Base-by-base conservation (phyloP, 1,140 invertebrate genomes). In the Meloidogyne exigua region DNA sequence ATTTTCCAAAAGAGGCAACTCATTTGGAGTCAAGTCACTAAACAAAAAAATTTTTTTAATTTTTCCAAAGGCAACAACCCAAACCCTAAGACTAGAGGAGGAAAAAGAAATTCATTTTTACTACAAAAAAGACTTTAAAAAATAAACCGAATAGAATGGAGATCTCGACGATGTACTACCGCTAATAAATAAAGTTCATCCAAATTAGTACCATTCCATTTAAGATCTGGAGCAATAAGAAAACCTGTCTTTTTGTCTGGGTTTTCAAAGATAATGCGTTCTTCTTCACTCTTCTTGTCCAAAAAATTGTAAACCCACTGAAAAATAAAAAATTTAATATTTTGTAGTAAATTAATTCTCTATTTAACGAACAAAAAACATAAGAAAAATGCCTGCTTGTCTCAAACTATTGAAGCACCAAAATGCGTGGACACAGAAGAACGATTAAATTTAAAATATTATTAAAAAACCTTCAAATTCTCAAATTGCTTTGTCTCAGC, bases 261-360 rank as follows among this genome's bases (percentile, higher is more conserved):
- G 88, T 96, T 93, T 88, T 96, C 92, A 85, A 90, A 92, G 7
- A 96, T 89, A 67, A 98, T 92, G 80, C 92, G 91, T 28, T 98
- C 95, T 11, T 89, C 88, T 90, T 98, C 95, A 74, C 91, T 91
- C 87, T 93, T 94, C 79, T 95, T 93, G 65, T 95, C 92, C n/a
- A 99, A 87, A 80, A 98, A 95, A 88, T 98, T 98, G 86, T 94
- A 93, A 0, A 99, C 92, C 96, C 95, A 98, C 80, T 81, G 21
- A 82, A 49, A 36, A 66, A 25, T 68, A 57, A 18, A 13, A 23
- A 49, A 75, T 25, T 74, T n/a, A n/a, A n/a, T n/a, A n/a, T n/a
- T n/a, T n/a, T n/a, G n/a, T n/a, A n/a, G n/a, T n/a, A n/a, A n/a
- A n/a, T n/a, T n/a, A n/a, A n/a, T n/a, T n/a, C n/a, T n/a, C n/a